Base-by-base conservation (phyloP, 2,797 vertebrate genomes). In the Falco columbarius region DNA sequence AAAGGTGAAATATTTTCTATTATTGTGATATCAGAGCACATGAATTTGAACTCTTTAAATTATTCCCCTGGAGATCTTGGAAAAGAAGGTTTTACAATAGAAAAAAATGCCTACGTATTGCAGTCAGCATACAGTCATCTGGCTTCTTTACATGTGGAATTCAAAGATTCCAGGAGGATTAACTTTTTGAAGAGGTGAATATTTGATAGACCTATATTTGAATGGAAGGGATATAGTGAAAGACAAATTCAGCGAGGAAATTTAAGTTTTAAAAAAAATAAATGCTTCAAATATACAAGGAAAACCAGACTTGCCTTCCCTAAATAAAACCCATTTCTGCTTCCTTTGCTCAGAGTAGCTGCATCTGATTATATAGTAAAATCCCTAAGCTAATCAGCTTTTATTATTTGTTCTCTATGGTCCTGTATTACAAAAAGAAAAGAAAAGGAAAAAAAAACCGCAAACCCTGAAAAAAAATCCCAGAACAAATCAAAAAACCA, bases 91-190 rank as follows among this genome's bases (percentile, higher is more conserved):
- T 93, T 38, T 81, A 71, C 87, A 36, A 66, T 12, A 83, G 77
- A 75, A 97, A 82, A 87, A 87, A 75, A 52, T 75, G 42, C 62
- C 81, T 96, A 30, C n/a, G 10, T 81, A 44, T 38, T 68, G n/a
- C 76, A 95, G 49, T 92, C 66, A 97, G 86, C 81, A 86, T 9
- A 70, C 46, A 93, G 65, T 89, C 87, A 73, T 27, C 26, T 95
- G 88, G 76, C 26, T 90, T 95, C 44, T 80, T 84, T 86, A 56
- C 40, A 32, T 68, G 75, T 73, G 89, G 32, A 93, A 89, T 87
- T 73, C 81, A 70, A 75, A 92, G 83, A 96, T 94, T 97, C 77
- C 75, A 71, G 17, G 21, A 81, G 55, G 79, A 93, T 97, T 95
- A 91, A 86, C 54, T 73, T 90, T 81, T 81, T 94, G 19, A 91